Percentiles rank a stretch among this genome's conserved stretches.
These are phyloP conservation scores for Dioctria linearis DNA, from an alignment of 2,888 invertebrate genomes.

Conservation along the genomic window DNA sequence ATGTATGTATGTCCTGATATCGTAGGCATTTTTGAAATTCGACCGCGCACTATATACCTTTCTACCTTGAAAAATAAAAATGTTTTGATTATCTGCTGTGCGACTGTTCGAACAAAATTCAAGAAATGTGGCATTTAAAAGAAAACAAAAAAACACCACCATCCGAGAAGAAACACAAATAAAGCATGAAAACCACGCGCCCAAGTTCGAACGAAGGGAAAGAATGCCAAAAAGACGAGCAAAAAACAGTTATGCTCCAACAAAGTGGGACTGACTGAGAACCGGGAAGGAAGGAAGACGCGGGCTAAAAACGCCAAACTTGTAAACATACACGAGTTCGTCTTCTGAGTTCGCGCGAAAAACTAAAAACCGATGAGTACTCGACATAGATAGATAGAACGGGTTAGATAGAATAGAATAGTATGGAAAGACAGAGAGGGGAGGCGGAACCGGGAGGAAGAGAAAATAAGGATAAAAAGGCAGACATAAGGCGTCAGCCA, in stretches of 20 bases:
- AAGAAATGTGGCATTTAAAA: conserved; percentile 41
- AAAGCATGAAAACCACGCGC: conserved; percentile 1
- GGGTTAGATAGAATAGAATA: not conserved
- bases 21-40: conserved; percentile 25
- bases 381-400: not conserved
- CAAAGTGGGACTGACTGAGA: not conserved
- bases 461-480: conserved; percentile 31
- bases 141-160: conserved; percentile 16
- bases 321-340: conserved; percentile 53
- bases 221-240: conserved; percentile 52
- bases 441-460: not conserved
- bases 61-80: conserved; percentile 19
- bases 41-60: not conserved
- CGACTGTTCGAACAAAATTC: conserved; percentile 23
- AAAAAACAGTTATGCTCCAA: conserved; percentile 52
- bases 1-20: not conserved
- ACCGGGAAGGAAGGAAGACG: conserved; percentile 22
- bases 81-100: conserved; percentile 21
- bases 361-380: conserved; percentile 51
- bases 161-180: conserved; percentile 1
- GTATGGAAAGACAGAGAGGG: not conserved
- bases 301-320: conserved; percentile 41
- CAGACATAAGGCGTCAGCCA: conserved; percentile 12
- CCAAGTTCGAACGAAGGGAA: conserved; percentile 19
- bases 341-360: conserved; percentile 53